Evolutionary conservation across 2,113 vertebrate species (phyloP), one percentile per base, ranked within the genome.

Genomic region (Barnardius zonarius): DNA sequence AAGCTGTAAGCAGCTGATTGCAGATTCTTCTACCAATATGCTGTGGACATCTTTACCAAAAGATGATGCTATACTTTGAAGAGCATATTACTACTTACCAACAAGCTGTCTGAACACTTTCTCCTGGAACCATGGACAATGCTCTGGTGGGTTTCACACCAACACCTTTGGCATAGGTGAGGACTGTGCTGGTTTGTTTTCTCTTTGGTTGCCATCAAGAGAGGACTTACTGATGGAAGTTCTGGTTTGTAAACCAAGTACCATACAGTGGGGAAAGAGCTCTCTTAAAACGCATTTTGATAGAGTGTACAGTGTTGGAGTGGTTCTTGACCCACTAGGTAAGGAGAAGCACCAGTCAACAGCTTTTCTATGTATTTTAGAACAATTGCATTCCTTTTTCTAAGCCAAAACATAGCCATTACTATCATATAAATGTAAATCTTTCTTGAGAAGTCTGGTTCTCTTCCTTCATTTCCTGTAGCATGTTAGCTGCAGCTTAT

Each of bases 381-480:
- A 88, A 87, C 59, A 93, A 89, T 54, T 79, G 23, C 73, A 86
- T 96, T 93, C 80, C 91, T 91, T 79, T 90, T 84, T 41, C 83
- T 51, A 91, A 88, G 88, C 80, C 77, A 96, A 91, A 90, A 78
- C 48, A 62, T 33, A 84, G 90, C 92, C 48, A 72, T 86, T 17
- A 17, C 41, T 22, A n/a, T 78, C 76, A 72, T 17, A 82, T 30
- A 87, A 82, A 84, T 62, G 57, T 95, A 93, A 90, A 83, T 84
- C 86, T 92, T 94, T 79, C 55, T 78, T 64, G 72, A 85, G 84
- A 76, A 94, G 77, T 88, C 93, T 96, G 62, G 66, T 73, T 88
- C 88, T 88, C 66, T 93, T 96, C 73, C 83, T 88, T 86, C 66
- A 79, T 92, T 96, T 95, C 94, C 90, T 96, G 92, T 92, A 89